Base-by-base conservation (phyloP, 2,797 vertebrate species). In the Chrysocyon brachyurus region DNA sequence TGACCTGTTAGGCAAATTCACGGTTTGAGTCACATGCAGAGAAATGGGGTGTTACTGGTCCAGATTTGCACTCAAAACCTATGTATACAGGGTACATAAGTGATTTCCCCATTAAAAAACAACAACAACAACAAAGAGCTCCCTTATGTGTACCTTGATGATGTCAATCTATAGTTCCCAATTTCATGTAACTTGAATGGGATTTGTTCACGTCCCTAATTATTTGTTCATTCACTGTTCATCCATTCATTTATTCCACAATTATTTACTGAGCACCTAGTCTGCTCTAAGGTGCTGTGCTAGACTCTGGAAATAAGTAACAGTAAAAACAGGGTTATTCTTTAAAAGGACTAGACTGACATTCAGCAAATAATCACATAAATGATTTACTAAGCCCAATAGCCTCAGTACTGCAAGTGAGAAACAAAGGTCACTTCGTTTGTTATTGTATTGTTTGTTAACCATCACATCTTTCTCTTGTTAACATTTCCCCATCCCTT, bases 21-120 rank as follows among this genome's bases (percentile, higher is more conserved):
- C 46, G 63, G 66, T 12, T 56, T 97, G 87, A 98, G 49, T 96
- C 77, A 89, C 28, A 72, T 64, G 49, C 59, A 52, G 40, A 94
- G 63, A 94, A 94, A 73, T 54, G 12, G 88, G n/a, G 54, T 24
- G 3, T 33, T 33, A 19, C 72, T 78, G 33, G 1, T 40, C 90
- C 79, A 87, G 15, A 2, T 87, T 31, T 73, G 12, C 17, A 57
- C 26, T 77, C 6, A 15, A 6, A 87, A 72, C 26, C 52, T 54
- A 1, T 72, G 6, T 57, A 2, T 52, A 33, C 9, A 5, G 4
- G 33, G 5, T 3, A 46, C 56, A 64, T 0, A 14, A 1, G 63
- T 0, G 0, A 31, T 59, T 92, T 70, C 46, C 82, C 95, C 40
- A 68, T 91, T 46, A 17, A 61, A 61, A 77, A 90, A 6, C 5